Percentiles rank a stretch among this genome's conserved stretches.
These are phyloP conservation scores for Drosophila seclusa DNA, from an alignment of 2,888 invertebrate species.

Conservation along the genomic window DNA sequence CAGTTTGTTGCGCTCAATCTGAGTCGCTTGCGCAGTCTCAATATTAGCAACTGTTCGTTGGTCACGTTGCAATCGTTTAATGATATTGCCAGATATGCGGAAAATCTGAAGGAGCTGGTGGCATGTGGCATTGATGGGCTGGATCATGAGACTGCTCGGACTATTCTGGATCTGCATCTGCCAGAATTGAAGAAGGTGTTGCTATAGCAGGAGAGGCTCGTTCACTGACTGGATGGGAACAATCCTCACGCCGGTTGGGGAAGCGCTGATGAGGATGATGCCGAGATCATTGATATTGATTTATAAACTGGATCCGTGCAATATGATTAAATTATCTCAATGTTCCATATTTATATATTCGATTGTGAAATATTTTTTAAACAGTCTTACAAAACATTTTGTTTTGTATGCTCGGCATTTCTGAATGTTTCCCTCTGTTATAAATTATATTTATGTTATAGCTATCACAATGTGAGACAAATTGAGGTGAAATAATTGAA, in stretches of 20 bases:
- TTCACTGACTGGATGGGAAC: slow-evolving; percentile 60
- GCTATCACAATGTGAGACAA: slow-evolving; percentile 16
- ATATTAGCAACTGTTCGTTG: slow-evolving; percentile 71
- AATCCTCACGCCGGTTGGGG: slow-evolving; percentile 50
- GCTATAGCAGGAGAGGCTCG: slow-evolving; percentile 75
- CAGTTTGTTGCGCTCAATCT: slow-evolving; percentile 53
- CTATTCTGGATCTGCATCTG: slow-evolving; percentile 49
- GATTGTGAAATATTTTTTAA: neutral
- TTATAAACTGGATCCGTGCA: slow-evolving; percentile 44
- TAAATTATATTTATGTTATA: slow-evolving; percentile 1
- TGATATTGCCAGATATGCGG: slow-evolving; percentile 53
- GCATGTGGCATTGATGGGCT: slow-evolving; percentile 70
- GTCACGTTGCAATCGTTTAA: slow-evolving; percentile 62
- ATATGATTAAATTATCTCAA: slow-evolving; percentile 37
- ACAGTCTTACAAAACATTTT: neutral
- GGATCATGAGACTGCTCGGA: slow-evolving; percentile 53
- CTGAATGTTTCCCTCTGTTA: neutral
- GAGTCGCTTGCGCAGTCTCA: slow-evolving; percentile 67
- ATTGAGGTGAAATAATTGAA: slow-evolving; percentile 22
- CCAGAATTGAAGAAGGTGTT: slow-evolving; percentile 64
- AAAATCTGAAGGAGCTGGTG: slow-evolving; percentile 63
- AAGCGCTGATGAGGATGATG: slow-evolving; percentile 59
- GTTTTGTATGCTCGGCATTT: neutral
- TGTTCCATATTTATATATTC: slow-evolving; percentile 2
- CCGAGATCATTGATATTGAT: slow-evolving; percentile 62